Evolutionary conservation across 2,888 invertebrate species (phyloP).

Genomic region (Lordiphosa andalusiaca): DNA sequence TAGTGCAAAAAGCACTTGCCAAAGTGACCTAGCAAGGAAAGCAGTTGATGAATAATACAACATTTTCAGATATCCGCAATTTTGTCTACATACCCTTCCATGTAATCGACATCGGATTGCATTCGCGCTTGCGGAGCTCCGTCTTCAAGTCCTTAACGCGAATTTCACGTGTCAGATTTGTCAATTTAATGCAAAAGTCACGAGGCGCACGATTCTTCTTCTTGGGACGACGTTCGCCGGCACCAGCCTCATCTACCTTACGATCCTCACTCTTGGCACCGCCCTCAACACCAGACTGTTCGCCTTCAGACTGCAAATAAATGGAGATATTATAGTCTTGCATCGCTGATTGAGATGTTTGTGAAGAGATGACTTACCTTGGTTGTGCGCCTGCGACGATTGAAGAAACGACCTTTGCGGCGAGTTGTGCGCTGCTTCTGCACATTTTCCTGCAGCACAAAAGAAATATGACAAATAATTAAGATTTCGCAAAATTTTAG

Average conservation of each 20-base stretch:
- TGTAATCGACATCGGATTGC: constrained; percentile 88
- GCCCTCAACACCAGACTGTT: constrained; percentile 77
- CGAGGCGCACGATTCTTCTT: constrained; percentile 67
- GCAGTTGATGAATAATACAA: not conserved
- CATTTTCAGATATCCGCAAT: not conserved
- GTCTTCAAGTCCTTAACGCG: constrained; percentile 88
- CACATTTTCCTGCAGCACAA: constrained; percentile 43
- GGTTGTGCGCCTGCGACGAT: constrained; percentile 76
- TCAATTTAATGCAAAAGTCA: constrained; percentile 82
- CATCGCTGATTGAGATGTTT: not conserved
- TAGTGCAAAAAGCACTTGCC: constrained; percentile 89
- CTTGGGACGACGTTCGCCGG: constrained; percentile 55
- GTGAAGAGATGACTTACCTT: constrained; percentile 58
- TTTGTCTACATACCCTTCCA: constrained; percentile 83
- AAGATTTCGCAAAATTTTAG: not conserved
- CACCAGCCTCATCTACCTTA: constrained; percentile 58
- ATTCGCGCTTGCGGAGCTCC: constrained; percentile 86
- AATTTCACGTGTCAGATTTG: constrained; percentile 87
- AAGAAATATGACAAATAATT: not conserved
- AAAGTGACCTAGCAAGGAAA: constrained; percentile 81
- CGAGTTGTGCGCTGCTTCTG: constrained; percentile 72
- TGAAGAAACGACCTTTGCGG: constrained; percentile 70
- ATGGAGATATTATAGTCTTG: not conserved
- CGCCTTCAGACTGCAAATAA: constrained; percentile 75
- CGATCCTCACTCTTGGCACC: constrained; percentile 76